Base-by-base conservation (phyloP, 2,113 vertebrate genomes). In the Euleptes europaea region DNA sequence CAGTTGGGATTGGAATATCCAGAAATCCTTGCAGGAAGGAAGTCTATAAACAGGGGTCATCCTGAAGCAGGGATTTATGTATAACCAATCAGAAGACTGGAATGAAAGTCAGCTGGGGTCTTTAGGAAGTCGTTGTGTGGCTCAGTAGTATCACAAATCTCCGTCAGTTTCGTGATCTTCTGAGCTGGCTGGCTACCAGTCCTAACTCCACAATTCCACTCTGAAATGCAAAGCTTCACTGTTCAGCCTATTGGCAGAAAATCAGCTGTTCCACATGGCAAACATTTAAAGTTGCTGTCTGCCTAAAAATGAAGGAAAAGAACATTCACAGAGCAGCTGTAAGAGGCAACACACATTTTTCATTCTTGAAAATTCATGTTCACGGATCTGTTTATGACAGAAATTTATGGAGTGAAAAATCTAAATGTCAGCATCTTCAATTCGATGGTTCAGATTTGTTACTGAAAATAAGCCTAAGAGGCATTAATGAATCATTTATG, bases 401-500 rank as follows among this genome's bases (percentile, higher is more conserved):
- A 86, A 82, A 86, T 82, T 82, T 86, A 86, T 86, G 73, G 65
- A 69, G 74, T 3, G 47, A 80, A 86, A 73, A 74, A 75, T 82
- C 80, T 40, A 70, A 86, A 70, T 76, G 63, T 77, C 85, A 82
- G 79, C 49, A 86, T 69, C 49, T 69, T 82, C 76, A 38, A 47
- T 54, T 38, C 77, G n/a, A 69, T 57, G 75, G 44, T 33, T 74
- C 23, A 54, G 57, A 67, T 81, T 76, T 82, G 72, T 78, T 69
- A 33, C 54, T 33, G 67, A 80, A 85, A 80, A 65, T 78, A 72
- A 38, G 54, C 67, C 84, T 85, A 85, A 80, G 17, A 82, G 63
- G 38, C 78, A 81, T 86, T 82, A 86, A 77, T 86, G 72, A 86
- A 82, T 86, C 79, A 77, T 75, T 81, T 77, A 82, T 77, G 78